phyloP scores from a whole-genome alignment of 2,888 invertebrate genomes.

The Imbricaverruca yamaguchii region DNA sequence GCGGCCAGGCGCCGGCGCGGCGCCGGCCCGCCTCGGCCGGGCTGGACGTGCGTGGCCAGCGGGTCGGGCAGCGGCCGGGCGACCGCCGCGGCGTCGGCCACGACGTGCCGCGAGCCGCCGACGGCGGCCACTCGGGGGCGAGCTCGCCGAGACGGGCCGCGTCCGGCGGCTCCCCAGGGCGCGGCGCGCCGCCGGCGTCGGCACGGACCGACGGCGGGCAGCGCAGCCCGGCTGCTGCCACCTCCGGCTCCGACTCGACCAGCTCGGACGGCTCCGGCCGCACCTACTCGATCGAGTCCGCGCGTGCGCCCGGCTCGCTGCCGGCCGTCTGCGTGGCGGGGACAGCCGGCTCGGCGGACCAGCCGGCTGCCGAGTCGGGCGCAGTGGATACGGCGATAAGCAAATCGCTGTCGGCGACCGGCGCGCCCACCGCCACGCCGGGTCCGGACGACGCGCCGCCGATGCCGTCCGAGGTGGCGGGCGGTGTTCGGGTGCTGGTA shows the following conservation, averaged over 20 bases:
- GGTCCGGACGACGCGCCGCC: neutral
- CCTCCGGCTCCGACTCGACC: neutral
- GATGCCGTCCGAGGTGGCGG: neutral
- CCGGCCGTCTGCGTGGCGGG: neutral
- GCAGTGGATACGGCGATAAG: too few species aligned
- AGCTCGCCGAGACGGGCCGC: neutral
- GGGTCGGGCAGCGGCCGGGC: neutral
- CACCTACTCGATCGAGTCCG: constrained; percentile 6
- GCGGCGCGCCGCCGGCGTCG: neutral
- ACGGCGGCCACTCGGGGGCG: neutral
- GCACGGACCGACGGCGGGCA: neutral
- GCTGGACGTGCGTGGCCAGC: neutral
- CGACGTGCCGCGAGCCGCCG: neutral
- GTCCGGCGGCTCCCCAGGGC: neutral
- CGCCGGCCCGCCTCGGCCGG: neutral
- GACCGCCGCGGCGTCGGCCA: neutral
- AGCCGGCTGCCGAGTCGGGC: too few species aligned
- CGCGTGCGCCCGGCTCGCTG: neutral
- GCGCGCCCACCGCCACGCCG: neutral
- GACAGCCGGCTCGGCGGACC: too few species aligned
- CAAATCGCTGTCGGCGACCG: too few species aligned
- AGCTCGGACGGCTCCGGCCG: neutral
- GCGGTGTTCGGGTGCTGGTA: neutral
- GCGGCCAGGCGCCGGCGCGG: neutral
- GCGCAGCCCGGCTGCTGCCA: neutral